Evolutionary conservation across 23 tunicate species (phyloP).

Genomic region (Trididemnum miniatum): DNA sequence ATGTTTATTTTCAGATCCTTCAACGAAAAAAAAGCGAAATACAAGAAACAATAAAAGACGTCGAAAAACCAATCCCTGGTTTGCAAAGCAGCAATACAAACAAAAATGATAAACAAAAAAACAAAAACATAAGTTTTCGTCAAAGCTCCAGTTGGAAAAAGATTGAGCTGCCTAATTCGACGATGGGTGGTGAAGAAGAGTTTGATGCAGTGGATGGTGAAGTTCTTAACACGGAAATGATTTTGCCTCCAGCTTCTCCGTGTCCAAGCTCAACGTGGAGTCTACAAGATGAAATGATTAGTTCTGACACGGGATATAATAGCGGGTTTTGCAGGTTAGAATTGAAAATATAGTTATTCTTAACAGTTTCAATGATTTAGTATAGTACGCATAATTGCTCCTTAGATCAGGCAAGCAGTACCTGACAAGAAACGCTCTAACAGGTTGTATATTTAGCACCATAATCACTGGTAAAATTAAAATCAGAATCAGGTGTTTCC

Average conservation of each 20-base stretch:
- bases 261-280: conserved; percentile 25
- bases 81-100: not conserved
- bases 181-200: not conserved
- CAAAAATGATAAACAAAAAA: not conserved
- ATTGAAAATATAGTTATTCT: too few species aligned
- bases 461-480: too few species aligned
- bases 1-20: conserved; percentile 19
- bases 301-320: conserved; percentile 58
- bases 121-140: not conserved
- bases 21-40: conserved; percentile 39
- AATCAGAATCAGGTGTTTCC: too few species aligned
- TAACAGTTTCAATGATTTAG: too few species aligned
- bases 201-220: not conserved
- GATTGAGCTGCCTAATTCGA: not conserved
- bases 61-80: too few species aligned
- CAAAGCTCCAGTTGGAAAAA: not conserved
- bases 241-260: conserved; percentile 43
- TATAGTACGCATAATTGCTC: too few species aligned
- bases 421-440: too few species aligned
- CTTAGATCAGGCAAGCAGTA: too few species aligned
- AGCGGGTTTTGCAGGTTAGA: conserved; percentile 50
- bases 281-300: not conserved
- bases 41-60: not conserved
- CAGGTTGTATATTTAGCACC: too few species aligned
- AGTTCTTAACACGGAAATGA: not conserved